Evolutionary conservation across 2,888 invertebrate genomes (phyloP), one percentile per base, ranked within the genome.

Genomic region (Brachypterus glaber): DNA sequence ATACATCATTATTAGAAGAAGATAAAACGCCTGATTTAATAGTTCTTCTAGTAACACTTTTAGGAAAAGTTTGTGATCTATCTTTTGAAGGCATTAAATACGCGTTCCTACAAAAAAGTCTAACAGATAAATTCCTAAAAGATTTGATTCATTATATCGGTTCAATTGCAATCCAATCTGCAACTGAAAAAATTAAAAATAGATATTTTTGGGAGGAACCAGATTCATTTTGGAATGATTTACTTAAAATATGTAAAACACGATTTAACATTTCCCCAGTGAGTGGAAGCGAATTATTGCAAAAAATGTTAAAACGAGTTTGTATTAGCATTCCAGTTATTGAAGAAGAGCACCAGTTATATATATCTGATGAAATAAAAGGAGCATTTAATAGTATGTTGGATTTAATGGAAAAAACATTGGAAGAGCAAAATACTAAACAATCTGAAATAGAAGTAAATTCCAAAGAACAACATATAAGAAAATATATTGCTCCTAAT

Each of bases 311-410:
- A 9, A 38, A 33, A 5, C 17, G 29, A 5, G 4, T 21, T 3
- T 17, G 35, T 9, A 37, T 17, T 12, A 17, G 43, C 4, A 41
- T 59, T 25, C 45, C 41, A 9, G 36, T 26, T 34, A 48, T 57
- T 16, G 51, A 55, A 42, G 29, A 18, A 5, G 35, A 40, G 16
- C 50, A 37, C 38, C 33, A 44, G 2, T 9, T 33, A 11, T 39
- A 35, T 15, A 37, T 56, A 21, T 37, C 46, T 4, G 47, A 50
- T 13, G 45, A 43, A 25, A 48, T 71, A n/a, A 70, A 69, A 67
- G 58, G 67, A 1, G 34, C 39, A 12, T 44, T 70, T 26, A 53
- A 61, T 24, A 48, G 55, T 17, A 59, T 66, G 51, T 57, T 60
- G 32, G 49, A 49, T 15, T 56, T 54, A 24, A 52, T 54, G 35